Evolutionary conservation across 2,797 vertebrate genomes (phyloP), one percentile per base, ranked within the genome.

Genomic region (Phalanger gymnotis): DNA sequence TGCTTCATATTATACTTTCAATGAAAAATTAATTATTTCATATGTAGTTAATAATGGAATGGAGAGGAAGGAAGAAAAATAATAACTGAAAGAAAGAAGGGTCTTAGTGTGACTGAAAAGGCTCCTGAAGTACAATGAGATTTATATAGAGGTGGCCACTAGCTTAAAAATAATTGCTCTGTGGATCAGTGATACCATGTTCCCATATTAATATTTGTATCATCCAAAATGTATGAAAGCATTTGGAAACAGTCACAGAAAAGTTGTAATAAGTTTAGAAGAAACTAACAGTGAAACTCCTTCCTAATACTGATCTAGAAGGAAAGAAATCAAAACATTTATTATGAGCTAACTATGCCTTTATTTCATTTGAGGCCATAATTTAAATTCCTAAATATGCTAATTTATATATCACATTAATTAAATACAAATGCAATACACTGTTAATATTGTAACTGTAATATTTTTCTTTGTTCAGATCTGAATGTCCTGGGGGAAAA

Each of bases 341-440:
- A 30, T 90, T 57, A 14, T 47, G 92, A 58, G 16, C 90, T 53
- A 92, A 91, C 90, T 93, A 25, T 94, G 12, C 34, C 81, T 92
- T 93, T n/a, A 57, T 47, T 92, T 90, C 92, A 53, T n/a, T 93
- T 93, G 57, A 12, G 92, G 90, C 53, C 54, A 81, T 90, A 66
- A 91, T 90, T 96, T 92, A 4, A 90, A 58, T 4, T 93, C 90
- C 55, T 96, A 90, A 53, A 93, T 55, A 90, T 53, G 90, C 19
- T 0, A 52, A 61, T 2, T 54, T 87, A 95, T 53, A 87, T 92
- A 73, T 10, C 66, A 66, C 2, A 11, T 13, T 92, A 51, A 30
- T 91, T 58, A 94, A 92, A 19, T 47, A 90, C 12, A 94, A 16
- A 54, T 54, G 10, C 6, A 92, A 91, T 90, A 28, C 4, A 31